These are phyloP conservation scores for Papilio gigon DNA, from an alignment of 2,888 invertebrate genomes.

Conservation along the genomic window DNA sequence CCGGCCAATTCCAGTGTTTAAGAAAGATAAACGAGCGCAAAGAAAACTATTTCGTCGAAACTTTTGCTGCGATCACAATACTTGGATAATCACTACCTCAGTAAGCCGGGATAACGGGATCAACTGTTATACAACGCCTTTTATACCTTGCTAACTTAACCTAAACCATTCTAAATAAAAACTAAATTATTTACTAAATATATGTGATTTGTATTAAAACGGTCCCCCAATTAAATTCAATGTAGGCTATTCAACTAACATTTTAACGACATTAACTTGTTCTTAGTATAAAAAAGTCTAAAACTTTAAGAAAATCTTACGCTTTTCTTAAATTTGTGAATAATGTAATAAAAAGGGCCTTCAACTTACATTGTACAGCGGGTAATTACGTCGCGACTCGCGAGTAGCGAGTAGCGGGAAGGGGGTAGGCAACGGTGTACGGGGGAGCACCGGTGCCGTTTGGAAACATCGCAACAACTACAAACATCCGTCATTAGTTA, in stretches of 20 bases:
- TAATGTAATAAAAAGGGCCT: conserved; percentile 46
- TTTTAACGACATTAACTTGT: not conserved
- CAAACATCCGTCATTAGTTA: conserved; percentile 72
- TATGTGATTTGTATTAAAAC: not conserved
- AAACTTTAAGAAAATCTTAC: not conserved
- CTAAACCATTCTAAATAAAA: not conserved
- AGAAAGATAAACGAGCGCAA: conserved; percentile 80
- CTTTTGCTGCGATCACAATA: conserved; percentile 67
- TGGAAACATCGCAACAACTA: conserved; percentile 63
- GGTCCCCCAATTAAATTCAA: not conserved
- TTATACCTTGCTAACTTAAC: conserved; percentile 13
- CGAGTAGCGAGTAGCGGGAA: not conserved
- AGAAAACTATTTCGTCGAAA: conserved; percentile 72
- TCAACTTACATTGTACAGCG: conserved; percentile 61
- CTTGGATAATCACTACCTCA: conserved; percentile 61
- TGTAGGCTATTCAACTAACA: not conserved
- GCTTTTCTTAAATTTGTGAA: not conserved
- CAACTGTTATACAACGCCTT: conserved; percentile 29
- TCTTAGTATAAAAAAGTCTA: not conserved
- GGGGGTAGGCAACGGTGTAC: conserved; percentile 37
- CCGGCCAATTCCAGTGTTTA: conserved; percentile 77
- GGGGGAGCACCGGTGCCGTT: conserved; percentile 54
- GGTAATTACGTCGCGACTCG: conserved; percentile 69
- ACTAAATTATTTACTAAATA: not conserved
- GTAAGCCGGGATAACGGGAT: conserved; percentile 39